Conservation (phyloP, 2,113 vertebrate species). For the Cebidichthys violaceus region DNA sequence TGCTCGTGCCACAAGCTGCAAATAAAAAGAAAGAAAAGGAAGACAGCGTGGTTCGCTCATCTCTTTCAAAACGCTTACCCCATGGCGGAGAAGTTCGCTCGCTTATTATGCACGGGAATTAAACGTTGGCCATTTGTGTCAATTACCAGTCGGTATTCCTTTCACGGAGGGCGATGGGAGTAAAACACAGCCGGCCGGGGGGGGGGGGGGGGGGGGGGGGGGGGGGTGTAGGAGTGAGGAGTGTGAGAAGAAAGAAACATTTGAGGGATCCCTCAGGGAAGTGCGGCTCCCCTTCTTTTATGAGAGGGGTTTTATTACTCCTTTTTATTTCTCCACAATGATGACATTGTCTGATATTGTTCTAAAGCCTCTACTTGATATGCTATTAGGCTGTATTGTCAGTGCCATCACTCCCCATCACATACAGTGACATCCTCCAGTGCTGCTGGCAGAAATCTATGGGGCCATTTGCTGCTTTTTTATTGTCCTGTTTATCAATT, state of each 20-base stretch:
- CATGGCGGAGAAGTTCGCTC: conserved; percentile 41
- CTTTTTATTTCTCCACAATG: conserved; percentile 65
- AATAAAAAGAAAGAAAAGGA: background rate
- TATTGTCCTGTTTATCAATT: conserved; percentile 82
- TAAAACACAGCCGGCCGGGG: conserved; percentile 34
- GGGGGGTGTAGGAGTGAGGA: conserved; percentile 47
- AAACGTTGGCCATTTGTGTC: conserved; percentile 59
- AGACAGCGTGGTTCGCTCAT: background rate
- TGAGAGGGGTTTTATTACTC: conserved; percentile 61
- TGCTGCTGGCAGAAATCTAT: conserved; percentile 62
- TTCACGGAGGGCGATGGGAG: conserved; percentile 45
- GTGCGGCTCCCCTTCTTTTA: conserved; percentile 45
- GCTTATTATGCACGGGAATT: conserved; percentile 50
- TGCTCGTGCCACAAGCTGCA: background rate
- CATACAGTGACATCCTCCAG: conserved; percentile 52
- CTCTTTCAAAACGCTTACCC: conserved; percentile 3
- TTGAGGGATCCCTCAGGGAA: conserved; percentile 73
- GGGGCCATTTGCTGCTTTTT: conserved; percentile 67
- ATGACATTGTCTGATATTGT: conserved; percentile 69
- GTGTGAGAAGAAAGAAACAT: conserved; percentile 67
- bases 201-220: background rate
- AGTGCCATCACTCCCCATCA: conserved; percentile 40
- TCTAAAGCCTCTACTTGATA: conserved; percentile 64
- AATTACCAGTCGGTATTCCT: conserved; percentile 59
- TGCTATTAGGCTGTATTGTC: conserved; percentile 52